Evolutionary conservation across 1,140 invertebrate genomes (phyloP).

Genomic region (Copidosoma floridanum): DNA sequence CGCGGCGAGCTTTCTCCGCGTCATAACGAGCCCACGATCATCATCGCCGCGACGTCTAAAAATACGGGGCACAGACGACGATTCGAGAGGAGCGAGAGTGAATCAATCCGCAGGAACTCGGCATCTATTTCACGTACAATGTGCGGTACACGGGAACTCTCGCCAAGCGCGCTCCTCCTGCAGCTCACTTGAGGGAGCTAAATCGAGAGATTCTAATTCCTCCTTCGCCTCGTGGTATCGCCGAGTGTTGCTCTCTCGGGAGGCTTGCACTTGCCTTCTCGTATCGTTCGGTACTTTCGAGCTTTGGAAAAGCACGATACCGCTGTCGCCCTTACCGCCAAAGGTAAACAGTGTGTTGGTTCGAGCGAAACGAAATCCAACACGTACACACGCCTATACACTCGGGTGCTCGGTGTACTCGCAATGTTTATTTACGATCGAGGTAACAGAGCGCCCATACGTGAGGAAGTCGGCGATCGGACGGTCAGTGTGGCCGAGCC

Average conservation of each 20-base stretch:
- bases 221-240: not conserved
- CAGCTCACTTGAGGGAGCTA: slow-evolving; percentile 12
- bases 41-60: not conserved
- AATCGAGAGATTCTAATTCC: slow-evolving; percentile 13
- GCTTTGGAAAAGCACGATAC: too few relatives aligned
- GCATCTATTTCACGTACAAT: too few relatives aligned
- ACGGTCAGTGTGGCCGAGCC: not conserved
- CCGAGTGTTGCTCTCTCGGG: too few relatives aligned
- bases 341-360: too few relatives aligned
- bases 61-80: slow-evolving; percentile 10
- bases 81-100: not conserved
- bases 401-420: too few relatives aligned
- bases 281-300: too few relatives aligned
- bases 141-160: too few relatives aligned
- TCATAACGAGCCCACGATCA: not conserved
- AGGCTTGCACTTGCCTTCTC: too few relatives aligned
- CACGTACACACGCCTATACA: too few relatives aligned
- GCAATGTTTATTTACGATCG: slow-evolving; percentile 15
- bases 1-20: not conserved
- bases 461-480: not conserved
- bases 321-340: too few relatives aligned
- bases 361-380: too few relatives aligned
- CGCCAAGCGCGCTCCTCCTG: not conserved
- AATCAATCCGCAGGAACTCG: slow-evolving; percentile 2
- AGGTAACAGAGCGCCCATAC: not conserved